phyloP scores from a whole-genome alignment of 1,140 invertebrate species.

The Probaryconus sp. region DNA sequence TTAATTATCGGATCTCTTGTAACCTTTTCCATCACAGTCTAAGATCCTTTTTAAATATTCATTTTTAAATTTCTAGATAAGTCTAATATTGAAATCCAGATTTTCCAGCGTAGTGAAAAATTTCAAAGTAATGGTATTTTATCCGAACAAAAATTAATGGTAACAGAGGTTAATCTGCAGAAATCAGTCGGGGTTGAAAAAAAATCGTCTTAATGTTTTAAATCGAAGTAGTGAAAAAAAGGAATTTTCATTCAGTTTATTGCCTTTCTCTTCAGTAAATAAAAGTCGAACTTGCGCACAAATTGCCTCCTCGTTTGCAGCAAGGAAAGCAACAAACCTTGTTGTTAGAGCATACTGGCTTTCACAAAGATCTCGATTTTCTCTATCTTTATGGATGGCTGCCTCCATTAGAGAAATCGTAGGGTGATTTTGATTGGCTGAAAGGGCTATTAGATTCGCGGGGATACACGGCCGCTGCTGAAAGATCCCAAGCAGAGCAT shows the following conservation, averaged over 20 bases:
- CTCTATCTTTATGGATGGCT: conserved; percentile 47
- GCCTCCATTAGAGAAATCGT: conserved; percentile 52
- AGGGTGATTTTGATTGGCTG: conserved; percentile 57
- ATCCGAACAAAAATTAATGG: too few relatives aligned
- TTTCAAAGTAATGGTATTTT: too few relatives aligned
- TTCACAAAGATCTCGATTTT: conserved; percentile 49
- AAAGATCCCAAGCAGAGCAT: conserved; percentile 38
- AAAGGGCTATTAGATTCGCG: conserved; percentile 49
- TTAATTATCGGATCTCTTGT: too few relatives aligned
- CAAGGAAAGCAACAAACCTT: conserved; percentile 22
- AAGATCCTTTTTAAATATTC: too few relatives aligned
- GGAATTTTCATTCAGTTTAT: conserved; percentile 11
- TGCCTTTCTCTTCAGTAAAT: conserved; percentile 5
- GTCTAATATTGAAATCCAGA: too few relatives aligned
- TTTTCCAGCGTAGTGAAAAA: too few relatives aligned
- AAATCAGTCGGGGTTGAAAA: too few relatives aligned
- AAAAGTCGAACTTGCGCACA: conserved; percentile 23
- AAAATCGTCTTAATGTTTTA: too few relatives aligned
- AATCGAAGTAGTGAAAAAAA: background rate
- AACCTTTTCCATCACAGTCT: too few relatives aligned
- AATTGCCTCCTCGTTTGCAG: conserved; percentile 23
- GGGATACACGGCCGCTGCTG: conserved; percentile 29
- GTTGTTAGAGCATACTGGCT: conserved; percentile 1
- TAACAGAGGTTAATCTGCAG: too few relatives aligned
- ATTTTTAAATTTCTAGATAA: too few relatives aligned